Evolutionary conservation across 2,113 vertebrate genomes (phyloP), one percentile per base, ranked within the genome.

Genomic region (Sturnus vulgaris): DNA sequence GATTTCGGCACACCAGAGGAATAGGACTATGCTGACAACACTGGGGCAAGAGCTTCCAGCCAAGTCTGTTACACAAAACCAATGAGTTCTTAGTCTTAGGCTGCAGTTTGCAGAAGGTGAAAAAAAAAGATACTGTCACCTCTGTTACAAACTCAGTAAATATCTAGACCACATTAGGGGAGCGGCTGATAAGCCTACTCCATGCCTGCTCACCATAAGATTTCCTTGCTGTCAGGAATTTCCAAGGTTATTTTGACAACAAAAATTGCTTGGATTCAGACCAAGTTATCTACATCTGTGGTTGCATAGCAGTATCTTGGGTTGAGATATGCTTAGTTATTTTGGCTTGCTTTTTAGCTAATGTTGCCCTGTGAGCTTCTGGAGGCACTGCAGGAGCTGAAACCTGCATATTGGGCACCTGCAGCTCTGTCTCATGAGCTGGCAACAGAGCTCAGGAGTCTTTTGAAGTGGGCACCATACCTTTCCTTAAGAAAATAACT

Each of bases 241-340:
- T 93, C 63, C 91, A 91, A 92, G 89, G 84, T 89, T 91, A 95
- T 92, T 95, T 87, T 77, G 59, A 94, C 71, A 79, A 85, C n/a
- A 88, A 52, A 93, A 79, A 50, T 91, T 82, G 33, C 33, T 80
- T 92, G 89, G 70, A 94, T 92, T 65, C 55, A 73, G 66, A 94
- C 66, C 87, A 95, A 85, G 35, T 59, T 66, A 59, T 70, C 82
- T 44, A 59, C 66, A 82, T 82, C 82, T 94, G 87, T 86, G 63
- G 81, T 13, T 88, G 84, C 70, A 80, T 72, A 93, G 70, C 46
- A 77, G 63, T 73, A 53, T 70, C 84, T 80, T 82, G 84, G 73
- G 73, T 68, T 56, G 66, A 85, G 91, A 95, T 44, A 80, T 59
- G 21, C 69, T 94, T 77, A 65, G 57, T 15, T 91, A 35, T 90